These are phyloP conservation scores for Dryococelus australis DNA, from an alignment of 2,888 invertebrate genomes.

Conservation along the genomic window DNA sequence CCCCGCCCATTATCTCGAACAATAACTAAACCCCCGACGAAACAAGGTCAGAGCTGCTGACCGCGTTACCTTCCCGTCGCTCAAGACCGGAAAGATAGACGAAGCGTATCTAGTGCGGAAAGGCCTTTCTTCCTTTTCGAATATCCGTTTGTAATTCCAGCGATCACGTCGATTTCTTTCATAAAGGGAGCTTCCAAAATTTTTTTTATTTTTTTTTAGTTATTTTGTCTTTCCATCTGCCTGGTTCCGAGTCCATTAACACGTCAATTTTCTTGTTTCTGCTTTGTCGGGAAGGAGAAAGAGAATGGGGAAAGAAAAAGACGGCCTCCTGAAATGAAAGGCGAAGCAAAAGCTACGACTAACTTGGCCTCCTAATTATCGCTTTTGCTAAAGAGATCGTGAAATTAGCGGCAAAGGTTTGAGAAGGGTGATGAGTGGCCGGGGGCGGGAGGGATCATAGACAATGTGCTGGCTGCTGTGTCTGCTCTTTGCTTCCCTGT, in stretches of 20 bases:
- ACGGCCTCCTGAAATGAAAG: neutral
- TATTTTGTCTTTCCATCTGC: conserved; percentile 20
- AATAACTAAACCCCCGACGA: neutral
- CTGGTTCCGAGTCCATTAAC: neutral
- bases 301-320: neutral
- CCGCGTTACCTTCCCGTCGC: neutral
- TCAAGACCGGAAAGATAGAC: neutral
- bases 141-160: conserved; percentile 1
- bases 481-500: conserved; percentile 7
- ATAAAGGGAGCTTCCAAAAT: neutral
- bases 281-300: neutral
- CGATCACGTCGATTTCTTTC: neutral
- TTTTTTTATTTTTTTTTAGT: too few relatives aligned
- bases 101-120: neutral
- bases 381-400: conserved; percentile 39
- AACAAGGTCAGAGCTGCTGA: neutral
- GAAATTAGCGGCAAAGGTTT: conserved; percentile 34
- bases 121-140: neutral
- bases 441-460: conserved; percentile 19
- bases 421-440: too few relatives aligned
- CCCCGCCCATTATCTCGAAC: neutral
- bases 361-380: conserved; percentile 35
- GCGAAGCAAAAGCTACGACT: neutral
- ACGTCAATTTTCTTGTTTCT: neutral
- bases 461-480: conserved; percentile 31